A percentile compares a stretch with the other conserved stretches of the same genome.
Evolutionary conservation across 2,113 vertebrate species (phyloP).

Genomic region (Ochotona curzoniae): DNA sequence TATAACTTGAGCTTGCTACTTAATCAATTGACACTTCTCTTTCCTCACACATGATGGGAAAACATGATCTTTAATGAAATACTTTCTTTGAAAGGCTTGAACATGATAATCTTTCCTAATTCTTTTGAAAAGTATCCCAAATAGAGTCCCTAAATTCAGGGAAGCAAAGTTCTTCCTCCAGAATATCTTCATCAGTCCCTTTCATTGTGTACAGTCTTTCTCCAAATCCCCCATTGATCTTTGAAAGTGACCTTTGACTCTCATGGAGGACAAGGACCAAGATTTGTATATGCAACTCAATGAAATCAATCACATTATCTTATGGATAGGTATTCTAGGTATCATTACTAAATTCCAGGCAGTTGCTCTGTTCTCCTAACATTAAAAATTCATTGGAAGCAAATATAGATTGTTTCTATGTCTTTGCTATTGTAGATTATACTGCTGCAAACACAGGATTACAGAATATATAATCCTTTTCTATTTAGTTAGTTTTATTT

Average conservation of each 20-base stretch:
- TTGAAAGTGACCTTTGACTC: neutral
- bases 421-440: no score
- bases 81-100: neutral
- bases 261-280: neutral
- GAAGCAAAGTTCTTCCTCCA: neutral
- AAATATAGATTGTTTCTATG: no score
- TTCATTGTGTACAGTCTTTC: neutral
- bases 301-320: neutral
- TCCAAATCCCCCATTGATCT: neutral
- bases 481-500: no score
- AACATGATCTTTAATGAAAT: neutral
- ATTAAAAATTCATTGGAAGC: neutral
- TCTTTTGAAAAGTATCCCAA: neutral
- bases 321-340: neutral
- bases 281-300: neutral
- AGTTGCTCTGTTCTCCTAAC: neutral
- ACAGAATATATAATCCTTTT: no score
- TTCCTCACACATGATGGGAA: neutral
- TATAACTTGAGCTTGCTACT: neutral
- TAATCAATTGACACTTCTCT: neutral
- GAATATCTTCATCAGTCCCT: neutral
- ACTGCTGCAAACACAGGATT: no score
- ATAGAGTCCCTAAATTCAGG: neutral
- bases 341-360: neutral
- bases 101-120: neutral